Conservation (phyloP, 2,113 vertebrate genomes). For the Mellivora capensis region DNA sequence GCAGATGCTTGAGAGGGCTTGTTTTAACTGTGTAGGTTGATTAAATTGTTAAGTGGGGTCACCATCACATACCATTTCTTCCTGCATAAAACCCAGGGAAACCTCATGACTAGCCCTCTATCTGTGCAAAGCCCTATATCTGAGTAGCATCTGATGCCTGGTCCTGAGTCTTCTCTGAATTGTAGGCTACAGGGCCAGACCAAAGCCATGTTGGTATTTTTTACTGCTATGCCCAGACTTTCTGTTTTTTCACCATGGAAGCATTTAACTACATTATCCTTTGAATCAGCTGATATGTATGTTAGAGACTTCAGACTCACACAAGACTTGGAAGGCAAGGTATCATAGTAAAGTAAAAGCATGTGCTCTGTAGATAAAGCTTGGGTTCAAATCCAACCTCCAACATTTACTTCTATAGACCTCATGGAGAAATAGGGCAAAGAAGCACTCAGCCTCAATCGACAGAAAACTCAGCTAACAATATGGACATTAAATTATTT, state of each 20-base stretch:
- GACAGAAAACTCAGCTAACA: background rate
- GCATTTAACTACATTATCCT: background rate
- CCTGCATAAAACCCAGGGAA: no score
- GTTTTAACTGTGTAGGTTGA: no score
- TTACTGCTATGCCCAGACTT: background rate
- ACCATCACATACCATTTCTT: no score
- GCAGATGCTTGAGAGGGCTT: no score
- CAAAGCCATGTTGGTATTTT: background rate
- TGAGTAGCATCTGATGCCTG: no score
- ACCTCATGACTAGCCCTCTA: no score
- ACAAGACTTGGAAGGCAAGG: background rate
- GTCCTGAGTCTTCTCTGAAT: no score
- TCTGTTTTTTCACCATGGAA: background rate
- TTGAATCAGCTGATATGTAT: background rate
- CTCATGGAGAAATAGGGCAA: background rate
- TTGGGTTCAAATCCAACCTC: background rate
- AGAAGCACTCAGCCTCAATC: background rate
- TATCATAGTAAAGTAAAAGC: background rate
- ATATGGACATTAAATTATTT: background rate
- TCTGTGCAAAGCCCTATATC: no score
- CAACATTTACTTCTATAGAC: background rate
- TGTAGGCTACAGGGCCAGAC: background rate
- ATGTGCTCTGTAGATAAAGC: background rate
- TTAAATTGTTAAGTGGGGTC: no score
- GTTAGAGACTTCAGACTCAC: background rate